Percentiles rank a stretch among this genome's conserved stretches.
Conservation (phyloP, 92 coral and sea anemone genomes). For the Porites evermanni region DNA sequence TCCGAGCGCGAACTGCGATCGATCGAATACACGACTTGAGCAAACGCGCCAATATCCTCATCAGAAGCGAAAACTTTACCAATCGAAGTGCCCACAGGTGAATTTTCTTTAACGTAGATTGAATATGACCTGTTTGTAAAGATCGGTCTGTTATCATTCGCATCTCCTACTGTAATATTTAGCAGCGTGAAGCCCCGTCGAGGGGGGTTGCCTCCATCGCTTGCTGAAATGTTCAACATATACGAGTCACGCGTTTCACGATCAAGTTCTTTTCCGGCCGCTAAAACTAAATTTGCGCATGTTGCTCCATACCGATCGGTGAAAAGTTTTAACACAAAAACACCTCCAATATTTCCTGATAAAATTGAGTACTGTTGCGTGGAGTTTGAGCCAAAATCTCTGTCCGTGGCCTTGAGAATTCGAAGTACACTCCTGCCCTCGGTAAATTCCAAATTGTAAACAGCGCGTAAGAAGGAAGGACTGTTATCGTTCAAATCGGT, state of each 20-base stretch:
- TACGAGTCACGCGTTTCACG: slow-evolving; percentile 76
- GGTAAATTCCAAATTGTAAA: slow-evolving; percentile 44
- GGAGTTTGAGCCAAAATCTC: slow-evolving; percentile 80
- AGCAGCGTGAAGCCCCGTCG: slow-evolving; percentile 62
- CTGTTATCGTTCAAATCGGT: slow-evolving; percentile 90
- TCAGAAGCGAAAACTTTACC: slow-evolving; percentile 85
- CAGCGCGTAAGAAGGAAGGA: slow-evolving; percentile 74
- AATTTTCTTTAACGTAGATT: slow-evolving; percentile 68
- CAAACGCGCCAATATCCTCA: slow-evolving; percentile 83
- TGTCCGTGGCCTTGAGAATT: slow-evolving; percentile 68
- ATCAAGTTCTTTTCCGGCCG: slow-evolving; percentile 73
- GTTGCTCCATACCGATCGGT: slow-evolving; percentile 32
- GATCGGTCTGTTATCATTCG: slow-evolving; percentile 80
- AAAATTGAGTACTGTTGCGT: slow-evolving; percentile 79
- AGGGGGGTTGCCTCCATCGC: slow-evolving; percentile 86
- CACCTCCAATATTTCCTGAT: slow-evolving; percentile 82
- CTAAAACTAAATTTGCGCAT: slow-evolving; percentile 64
- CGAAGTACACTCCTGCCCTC: slow-evolving; percentile 51
- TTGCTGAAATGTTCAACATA: slow-evolving; percentile 88
- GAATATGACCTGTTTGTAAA: slow-evolving; percentile 71
- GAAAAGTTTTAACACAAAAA: slow-evolving; percentile 60
- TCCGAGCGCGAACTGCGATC: slow-evolving; percentile 71
- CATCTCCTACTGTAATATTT: slow-evolving; percentile 84
- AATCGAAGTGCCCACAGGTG: slow-evolving; percentile 56
- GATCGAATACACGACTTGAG: slow-evolving; percentile 72